Conservation (phyloP, 2,888 invertebrate species). For the Lasioglossum morio region DNA sequence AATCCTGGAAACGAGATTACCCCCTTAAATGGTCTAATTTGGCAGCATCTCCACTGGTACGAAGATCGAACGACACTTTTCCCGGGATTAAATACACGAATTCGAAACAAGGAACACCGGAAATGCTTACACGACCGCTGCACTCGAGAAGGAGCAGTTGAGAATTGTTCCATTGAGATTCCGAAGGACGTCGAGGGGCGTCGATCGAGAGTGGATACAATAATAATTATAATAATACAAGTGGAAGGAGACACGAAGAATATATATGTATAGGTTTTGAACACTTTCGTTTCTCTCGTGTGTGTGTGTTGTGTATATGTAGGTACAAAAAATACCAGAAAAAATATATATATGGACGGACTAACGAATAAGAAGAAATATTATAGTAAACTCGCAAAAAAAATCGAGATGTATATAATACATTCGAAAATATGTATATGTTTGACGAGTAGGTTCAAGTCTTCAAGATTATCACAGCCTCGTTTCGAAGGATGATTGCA, state of each 20-base stretch:
- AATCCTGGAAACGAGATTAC: no score
- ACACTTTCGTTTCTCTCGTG: conserved; percentile 9
- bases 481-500: conserved; percentile 55
- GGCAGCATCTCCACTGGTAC: conserved; percentile 3
- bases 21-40: conserved; percentile 9
- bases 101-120: background rate
- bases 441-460: conserved; percentile 60
- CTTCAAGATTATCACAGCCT: conserved; percentile 72
- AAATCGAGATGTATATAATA: conserved; percentile 21
- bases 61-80: conserved; percentile 2
- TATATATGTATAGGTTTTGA: conserved; percentile 23
- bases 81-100: background rate
- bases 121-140: conserved; percentile 6
- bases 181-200: conserved; percentile 30
- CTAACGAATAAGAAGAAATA: conserved; percentile 49
- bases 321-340: conserved; percentile 19
- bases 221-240: conserved; percentile 33
- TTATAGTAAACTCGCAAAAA: conserved; percentile 39
- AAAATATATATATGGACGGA: conserved; percentile 53
- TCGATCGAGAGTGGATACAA: conserved; percentile 33
- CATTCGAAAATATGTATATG: conserved; percentile 23
- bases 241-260: conserved; percentile 38
- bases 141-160: background rate
- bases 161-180: conserved; percentile 4
- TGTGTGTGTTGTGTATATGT: background rate